Percentiles rank a stretch among this genome's conserved stretches.
These are phyloP conservation scores for Leptinotarsa rubiginosa DNA, from an alignment of 2,888 invertebrate genomes.

Conservation along the genomic window DNA sequence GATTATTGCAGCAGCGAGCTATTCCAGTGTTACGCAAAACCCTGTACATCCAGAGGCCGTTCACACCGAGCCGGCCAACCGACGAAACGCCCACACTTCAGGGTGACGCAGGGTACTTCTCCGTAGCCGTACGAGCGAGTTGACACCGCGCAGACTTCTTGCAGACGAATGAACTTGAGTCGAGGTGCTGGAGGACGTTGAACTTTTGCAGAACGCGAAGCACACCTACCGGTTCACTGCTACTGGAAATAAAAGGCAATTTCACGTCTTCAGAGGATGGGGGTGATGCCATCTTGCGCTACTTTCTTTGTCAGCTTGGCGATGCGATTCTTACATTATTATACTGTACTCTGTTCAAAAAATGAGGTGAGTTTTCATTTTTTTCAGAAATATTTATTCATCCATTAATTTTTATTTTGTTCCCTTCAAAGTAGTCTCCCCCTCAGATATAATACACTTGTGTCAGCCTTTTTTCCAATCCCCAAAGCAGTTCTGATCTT, in stretches of 20 bases:
- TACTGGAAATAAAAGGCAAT: slow-evolving; percentile 14
- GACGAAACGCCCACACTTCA: slow-evolving; percentile 27
- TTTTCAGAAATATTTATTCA: too few species aligned
- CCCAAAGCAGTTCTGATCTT: too few species aligned
- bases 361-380: too few species aligned
- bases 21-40: slow-evolving; percentile 4
- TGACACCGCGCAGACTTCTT: slow-evolving; percentile 43
- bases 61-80: slow-evolving; percentile 39
- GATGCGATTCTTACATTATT: too few species aligned
- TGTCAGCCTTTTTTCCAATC: too few species aligned
- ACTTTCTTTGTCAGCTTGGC: not conserved
- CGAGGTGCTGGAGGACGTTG: slow-evolving; percentile 36
- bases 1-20: not conserved
- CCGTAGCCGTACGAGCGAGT: slow-evolving; percentile 11
- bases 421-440: too few species aligned
- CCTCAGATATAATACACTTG: too few species aligned
- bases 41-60: slow-evolving; percentile 41
- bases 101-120: slow-evolving; percentile 24
- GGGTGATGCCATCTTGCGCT: not conserved
- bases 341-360: too few species aligned
- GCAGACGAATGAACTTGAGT: slow-evolving; percentile 47
- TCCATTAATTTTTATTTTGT: too few species aligned
- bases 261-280: slow-evolving; percentile 8
- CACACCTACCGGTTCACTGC: slow-evolving; percentile 40
- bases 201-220: slow-evolving; percentile 27